Evolutionary conservation across 2,888 invertebrate species (phyloP).

Genomic region (Leucophora obtusa): DNA sequence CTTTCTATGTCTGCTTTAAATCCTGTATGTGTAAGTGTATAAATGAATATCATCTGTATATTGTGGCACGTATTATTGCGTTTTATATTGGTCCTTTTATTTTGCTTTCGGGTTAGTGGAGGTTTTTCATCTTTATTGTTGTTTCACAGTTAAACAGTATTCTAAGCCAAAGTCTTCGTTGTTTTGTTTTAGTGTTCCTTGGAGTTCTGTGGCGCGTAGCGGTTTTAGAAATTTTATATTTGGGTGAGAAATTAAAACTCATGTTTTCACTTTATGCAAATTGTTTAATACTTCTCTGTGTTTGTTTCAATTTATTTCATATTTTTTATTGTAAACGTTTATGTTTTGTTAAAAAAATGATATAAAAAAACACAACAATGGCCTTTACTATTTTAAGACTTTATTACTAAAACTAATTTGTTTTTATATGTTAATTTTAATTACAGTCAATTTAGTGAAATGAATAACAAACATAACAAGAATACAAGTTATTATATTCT

Average conservation of each 20-base stretch:
- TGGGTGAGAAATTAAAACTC: conserved; percentile 73
- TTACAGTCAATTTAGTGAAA: neutral
- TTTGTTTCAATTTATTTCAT: conserved; percentile 15
- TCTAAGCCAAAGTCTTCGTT: conserved; percentile 66
- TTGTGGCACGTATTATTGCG: conserved; percentile 69
- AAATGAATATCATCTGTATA: neutral
- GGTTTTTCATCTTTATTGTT: conserved; percentile 20
- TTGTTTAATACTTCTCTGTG: conserved; percentile 64
- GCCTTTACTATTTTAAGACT: conserved; percentile 4
- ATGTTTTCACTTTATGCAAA: conserved; percentile 77
- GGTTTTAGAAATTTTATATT: conserved; percentile 63
- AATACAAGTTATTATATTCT: neutral
- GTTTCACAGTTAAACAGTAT: conserved; percentile 1
- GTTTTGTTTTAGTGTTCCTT: conserved; percentile 46
- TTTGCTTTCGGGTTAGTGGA: conserved; percentile 57
- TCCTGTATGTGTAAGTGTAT: conserved; percentile 38
- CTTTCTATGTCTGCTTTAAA: conserved; percentile 25
- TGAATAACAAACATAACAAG: neutral
- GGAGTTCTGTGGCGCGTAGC: conserved; percentile 56
- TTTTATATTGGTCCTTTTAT: conserved; percentile 66
- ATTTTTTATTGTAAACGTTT: conserved; percentile 15
- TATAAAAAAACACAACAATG: neutral
- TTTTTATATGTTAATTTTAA: neutral
- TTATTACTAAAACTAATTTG: conserved; percentile 10
- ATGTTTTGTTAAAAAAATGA: conserved; percentile 27